Evolutionary conservation across 2,888 invertebrate species (phyloP).

Genomic region (Drosophila falleni): DNA sequence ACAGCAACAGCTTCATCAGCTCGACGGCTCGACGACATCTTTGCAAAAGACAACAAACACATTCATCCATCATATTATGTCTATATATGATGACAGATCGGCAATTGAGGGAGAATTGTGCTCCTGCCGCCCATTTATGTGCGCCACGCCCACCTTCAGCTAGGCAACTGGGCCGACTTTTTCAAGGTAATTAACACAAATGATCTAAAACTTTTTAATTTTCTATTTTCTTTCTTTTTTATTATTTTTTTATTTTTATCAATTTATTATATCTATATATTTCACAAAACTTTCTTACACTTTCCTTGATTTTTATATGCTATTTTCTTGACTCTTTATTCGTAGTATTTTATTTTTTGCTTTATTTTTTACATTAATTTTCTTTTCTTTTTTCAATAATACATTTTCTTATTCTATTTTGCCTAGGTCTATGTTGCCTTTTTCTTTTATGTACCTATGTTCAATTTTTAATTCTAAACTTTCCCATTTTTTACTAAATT

Average conservation of each 20-base stretch:
- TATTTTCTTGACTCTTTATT: too few relatives aligned
- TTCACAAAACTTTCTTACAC: too few relatives aligned
- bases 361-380: too few relatives aligned
- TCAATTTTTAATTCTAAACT: too few relatives aligned
- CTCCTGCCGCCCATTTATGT: constrained; percentile 15
- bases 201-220: not conserved
- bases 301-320: too few relatives aligned
- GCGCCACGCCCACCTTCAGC: constrained; percentile 57
- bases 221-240: not conserved
- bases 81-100: not conserved
- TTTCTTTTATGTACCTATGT: too few relatives aligned
- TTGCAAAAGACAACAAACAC: constrained; percentile 9
- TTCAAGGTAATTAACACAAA: constrained; percentile 66
- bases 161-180: constrained; percentile 54
- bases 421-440: too few relatives aligned
- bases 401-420: too few relatives aligned
- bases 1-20: constrained; percentile 5
- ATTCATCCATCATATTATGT: not conserved
- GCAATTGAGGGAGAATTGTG: not conserved
- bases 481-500: not conserved
- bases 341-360: too few relatives aligned
- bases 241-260: not conserved
- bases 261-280: too few relatives aligned
- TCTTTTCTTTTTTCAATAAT: too few relatives aligned
- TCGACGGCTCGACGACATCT: not conserved